A percentile compares a stretch with the other conserved stretches of the same genome.
Conservation (phyloP, 2,888 invertebrate species). For the Oligia fasciuncula region DNA sequence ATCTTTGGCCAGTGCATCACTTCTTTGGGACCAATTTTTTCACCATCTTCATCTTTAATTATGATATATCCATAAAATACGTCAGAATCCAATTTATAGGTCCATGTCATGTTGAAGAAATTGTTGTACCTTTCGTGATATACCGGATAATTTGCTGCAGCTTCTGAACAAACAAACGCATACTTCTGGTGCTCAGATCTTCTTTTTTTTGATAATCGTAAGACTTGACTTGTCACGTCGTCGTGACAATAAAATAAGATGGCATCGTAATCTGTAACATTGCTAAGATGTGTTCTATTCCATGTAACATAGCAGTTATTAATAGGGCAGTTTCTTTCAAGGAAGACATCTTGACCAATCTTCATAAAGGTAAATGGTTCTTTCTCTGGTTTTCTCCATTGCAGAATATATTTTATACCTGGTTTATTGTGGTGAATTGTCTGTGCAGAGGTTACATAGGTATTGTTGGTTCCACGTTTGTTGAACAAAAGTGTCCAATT, state of each 20-base stretch:
- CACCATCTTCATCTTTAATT: slow-evolving; percentile 67
- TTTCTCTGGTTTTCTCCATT: slow-evolving; percentile 29
- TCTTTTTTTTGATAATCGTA: slow-evolving; percentile 29
- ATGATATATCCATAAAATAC: slow-evolving; percentile 72
- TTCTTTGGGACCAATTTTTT: slow-evolving; percentile 71
- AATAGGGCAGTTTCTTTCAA: slow-evolving; percentile 30
- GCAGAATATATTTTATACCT: slow-evolving; percentile 43
- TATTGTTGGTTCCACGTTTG: background rate
- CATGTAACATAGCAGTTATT: slow-evolving; percentile 51
- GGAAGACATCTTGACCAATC: slow-evolving; percentile 35
- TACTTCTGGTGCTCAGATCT: slow-evolving; percentile 45
- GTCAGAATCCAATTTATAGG: slow-evolving; percentile 76
- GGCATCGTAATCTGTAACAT: slow-evolving; percentile 31
- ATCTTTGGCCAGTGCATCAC: slow-evolving; percentile 72
- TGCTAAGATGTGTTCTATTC: slow-evolving; percentile 33
- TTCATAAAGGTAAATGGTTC: slow-evolving; percentile 36
- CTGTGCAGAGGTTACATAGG: background rate
- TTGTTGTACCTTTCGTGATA: slow-evolving; percentile 68
- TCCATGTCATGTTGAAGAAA: slow-evolving; percentile 80
- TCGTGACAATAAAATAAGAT: slow-evolving; percentile 38
- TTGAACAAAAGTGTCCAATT: background rate
- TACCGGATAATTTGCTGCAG: slow-evolving; percentile 72
- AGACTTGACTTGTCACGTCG: background rate
- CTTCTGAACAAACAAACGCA: slow-evolving; percentile 69
- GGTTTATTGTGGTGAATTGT: slow-evolving; percentile 11